phyloP scores from a whole-genome alignment of 2,888 invertebrate genomes.

The Bursaphelenchus okinawaensis region DNA sequence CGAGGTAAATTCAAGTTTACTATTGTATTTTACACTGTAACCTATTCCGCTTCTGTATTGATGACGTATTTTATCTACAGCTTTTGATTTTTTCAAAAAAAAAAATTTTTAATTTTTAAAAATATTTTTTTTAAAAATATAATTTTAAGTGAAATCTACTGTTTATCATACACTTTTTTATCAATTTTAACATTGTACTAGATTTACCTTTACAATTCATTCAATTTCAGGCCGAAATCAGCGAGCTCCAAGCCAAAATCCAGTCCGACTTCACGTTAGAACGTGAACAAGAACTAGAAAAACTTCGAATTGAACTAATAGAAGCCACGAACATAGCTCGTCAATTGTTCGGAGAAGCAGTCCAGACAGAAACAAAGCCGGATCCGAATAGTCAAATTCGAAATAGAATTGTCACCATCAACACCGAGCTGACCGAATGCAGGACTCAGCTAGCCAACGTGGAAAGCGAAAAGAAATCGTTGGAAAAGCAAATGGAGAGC shows the following conservation, averaged over 20 bases:
- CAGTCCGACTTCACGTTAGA: constrained; percentile 18
- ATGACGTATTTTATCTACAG: too few relatives aligned
- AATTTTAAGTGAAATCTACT: too few relatives aligned
- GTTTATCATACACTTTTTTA: too few relatives aligned
- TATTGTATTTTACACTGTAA: not conserved
- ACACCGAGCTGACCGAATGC: constrained; percentile 26
- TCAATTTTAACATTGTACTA: too few relatives aligned
- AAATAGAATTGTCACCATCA: constrained; percentile 41
- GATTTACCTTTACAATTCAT: too few relatives aligned
- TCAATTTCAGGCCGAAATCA: constrained; percentile 26
- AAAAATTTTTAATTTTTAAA: too few relatives aligned
- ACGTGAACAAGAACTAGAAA: constrained; percentile 48
- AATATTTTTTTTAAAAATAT: too few relatives aligned
- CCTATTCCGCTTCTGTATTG: not conserved
- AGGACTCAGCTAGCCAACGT: constrained; percentile 25
- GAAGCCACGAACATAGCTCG: constrained; percentile 37
- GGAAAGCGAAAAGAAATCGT: constrained; percentile 24
- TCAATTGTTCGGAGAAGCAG: constrained; percentile 32
- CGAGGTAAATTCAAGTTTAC: constrained; percentile 14
- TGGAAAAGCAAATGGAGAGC: constrained; percentile 30
- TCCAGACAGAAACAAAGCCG: constrained; percentile 15
- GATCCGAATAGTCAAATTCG: constrained; percentile 40
- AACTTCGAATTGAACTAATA: constrained; percentile 35
- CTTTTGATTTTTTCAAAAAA: too few relatives aligned
- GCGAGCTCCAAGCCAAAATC: not conserved